Evolutionary conservation across 2,888 invertebrate species (phyloP).

Genomic region (Copidosoma aretas): DNA sequence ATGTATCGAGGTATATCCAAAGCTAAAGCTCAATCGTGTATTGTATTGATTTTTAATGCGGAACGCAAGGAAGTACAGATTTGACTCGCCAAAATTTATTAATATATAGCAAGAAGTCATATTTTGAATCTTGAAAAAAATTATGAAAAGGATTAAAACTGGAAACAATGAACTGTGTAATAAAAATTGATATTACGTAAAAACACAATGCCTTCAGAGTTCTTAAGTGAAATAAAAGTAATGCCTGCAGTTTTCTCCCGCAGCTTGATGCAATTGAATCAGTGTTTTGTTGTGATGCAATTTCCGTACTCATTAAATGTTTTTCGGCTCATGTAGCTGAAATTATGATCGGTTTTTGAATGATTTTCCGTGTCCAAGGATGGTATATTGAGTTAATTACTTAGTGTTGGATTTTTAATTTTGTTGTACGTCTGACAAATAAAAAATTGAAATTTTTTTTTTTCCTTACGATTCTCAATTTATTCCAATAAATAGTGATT

Average conservation of each 20-base stretch:
- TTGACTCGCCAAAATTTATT: constrained; percentile 51
- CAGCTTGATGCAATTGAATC: constrained; percentile 20
- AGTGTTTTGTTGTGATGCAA: constrained; percentile 26
- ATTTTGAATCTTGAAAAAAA: constrained; percentile 52
- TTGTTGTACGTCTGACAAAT: neutral
- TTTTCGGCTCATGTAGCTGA: neutral
- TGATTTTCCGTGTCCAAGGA: neutral
- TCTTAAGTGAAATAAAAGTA: constrained; percentile 45
- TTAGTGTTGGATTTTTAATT: neutral
- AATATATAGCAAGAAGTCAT: constrained; percentile 51
- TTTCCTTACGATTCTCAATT: neutral
- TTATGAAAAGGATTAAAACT: constrained; percentile 30
- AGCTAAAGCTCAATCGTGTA: constrained; percentile 7
- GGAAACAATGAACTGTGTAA: constrained; percentile 52
- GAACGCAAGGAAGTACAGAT: constrained; percentile 43
- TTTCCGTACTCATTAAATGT: constrained; percentile 16
- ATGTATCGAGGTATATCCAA: too few relatives aligned
- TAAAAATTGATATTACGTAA: constrained; percentile 54
- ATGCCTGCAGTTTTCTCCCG: constrained; percentile 26
- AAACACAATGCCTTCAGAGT: constrained; percentile 51
- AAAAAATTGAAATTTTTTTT: neutral
- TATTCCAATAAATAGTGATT: neutral
- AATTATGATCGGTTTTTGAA: neutral
- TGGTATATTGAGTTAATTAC: neutral
- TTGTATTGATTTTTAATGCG: constrained; percentile 28